Base-by-base conservation (phyloP, 2,113 vertebrate genomes). In the Myiopsitta monachus region DNA sequence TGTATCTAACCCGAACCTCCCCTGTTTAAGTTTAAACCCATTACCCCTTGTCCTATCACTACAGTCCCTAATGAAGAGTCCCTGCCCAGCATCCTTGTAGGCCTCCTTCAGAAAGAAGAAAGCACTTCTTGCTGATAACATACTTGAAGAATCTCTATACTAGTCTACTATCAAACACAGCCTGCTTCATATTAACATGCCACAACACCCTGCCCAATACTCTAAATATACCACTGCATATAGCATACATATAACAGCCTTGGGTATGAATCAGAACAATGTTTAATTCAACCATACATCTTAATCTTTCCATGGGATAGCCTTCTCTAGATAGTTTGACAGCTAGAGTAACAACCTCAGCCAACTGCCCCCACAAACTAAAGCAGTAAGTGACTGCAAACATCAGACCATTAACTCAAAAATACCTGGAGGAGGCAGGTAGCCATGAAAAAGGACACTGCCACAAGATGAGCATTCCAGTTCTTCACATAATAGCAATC, bases 391-490 rank as follows among this genome's bases (percentile, higher is more conserved):
- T 17, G 47, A 61, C 62, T 36, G 36, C 67, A 82, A 78, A 63
- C n/a, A 51, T 46, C 30, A 90, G 47, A 75, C 2, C 36, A 57
- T 18, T 6, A 49, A 63, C 9, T 73, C 13, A 49, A 28, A 70
- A 76, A 66, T 98, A 98, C 99, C 99, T 98, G 99, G 99, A 51
- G 99, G 99, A 24, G 99, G 99, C 87, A 99, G 96, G 96, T 99
- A 99, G 61, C 99, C 99, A 19, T 99, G 99, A 91, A 99, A 99
- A 41, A 99, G 99, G 82, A 99, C 99, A 15, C 99, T 99, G 86
- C 99, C 99, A 90, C 99, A 99, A 3, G 47, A 47, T 23, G 47
- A 47, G 47, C 22, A 6, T 23, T 47, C 47, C 47, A 47, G 47
- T 47, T 47, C 47, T 47, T 47, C 47, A 47, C 47, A 47, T 47